Percentiles rank a stretch among this genome's conserved stretches.
phyloP scores from a whole-genome alignment of 2,888 invertebrate genomes.

The Sinotaia quadrata region DNA sequence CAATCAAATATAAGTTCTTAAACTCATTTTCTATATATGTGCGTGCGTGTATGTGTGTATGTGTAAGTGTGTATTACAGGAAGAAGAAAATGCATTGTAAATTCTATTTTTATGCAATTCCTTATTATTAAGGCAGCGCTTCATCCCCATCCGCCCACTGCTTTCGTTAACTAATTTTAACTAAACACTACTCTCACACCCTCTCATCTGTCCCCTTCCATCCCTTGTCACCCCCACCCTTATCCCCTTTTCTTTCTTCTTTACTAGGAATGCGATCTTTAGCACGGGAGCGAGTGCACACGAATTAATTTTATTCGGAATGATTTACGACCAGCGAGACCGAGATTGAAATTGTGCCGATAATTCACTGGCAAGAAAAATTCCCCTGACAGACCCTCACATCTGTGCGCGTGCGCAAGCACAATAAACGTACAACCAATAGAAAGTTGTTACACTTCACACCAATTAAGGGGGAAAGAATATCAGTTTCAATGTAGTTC shows the following conservation, averaged over 20 bases:
- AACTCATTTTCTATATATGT: too few species aligned
- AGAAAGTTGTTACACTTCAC: slow-evolving; percentile 26
- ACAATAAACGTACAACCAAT: slow-evolving; percentile 13
- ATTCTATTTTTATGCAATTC: too few species aligned
- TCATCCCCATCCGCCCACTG: not conserved
- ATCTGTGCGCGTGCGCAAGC: slow-evolving; percentile 30
- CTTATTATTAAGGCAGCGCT: too few species aligned
- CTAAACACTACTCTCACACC: not conserved
- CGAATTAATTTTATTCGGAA: slow-evolving; percentile 32
- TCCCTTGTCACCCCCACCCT: not conserved
- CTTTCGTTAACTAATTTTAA: not conserved
- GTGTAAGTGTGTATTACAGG: too few species aligned
- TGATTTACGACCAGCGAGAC: slow-evolving; percentile 28
- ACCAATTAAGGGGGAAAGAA: slow-evolving; percentile 11
- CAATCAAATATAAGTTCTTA: too few species aligned
- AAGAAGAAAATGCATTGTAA: too few species aligned
- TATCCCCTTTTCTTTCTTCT: slow-evolving; percentile 12
- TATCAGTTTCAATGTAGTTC: too few species aligned
- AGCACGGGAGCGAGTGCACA: slow-evolving; percentile 24
- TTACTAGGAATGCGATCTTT: slow-evolving; percentile 21
- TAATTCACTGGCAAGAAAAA: slow-evolving; percentile 29
- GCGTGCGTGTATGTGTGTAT: slow-evolving; percentile 6
- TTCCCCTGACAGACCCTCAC: slow-evolving; percentile 27
- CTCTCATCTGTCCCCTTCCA: not conserved
- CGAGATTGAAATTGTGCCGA: slow-evolving; percentile 26